Conservation (phyloP, 1,140 invertebrate genomes). For the Rhyzopertha dominica region DNA sequence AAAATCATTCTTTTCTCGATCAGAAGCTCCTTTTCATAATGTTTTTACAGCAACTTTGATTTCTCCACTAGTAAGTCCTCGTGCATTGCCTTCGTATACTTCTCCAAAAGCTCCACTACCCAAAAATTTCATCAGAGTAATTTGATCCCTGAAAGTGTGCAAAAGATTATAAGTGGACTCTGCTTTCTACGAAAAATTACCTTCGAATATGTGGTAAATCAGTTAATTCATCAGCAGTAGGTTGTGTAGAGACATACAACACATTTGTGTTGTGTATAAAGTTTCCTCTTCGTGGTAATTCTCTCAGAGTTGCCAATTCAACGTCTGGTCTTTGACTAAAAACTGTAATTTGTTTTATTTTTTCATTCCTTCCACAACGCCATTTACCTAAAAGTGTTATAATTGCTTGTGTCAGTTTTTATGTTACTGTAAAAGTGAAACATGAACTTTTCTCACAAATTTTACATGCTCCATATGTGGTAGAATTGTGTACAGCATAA, state of each 20-base stretch:
- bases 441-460: too few species aligned
- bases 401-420: too few species aligned
- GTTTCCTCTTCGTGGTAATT: constrained; percentile 66
- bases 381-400: constrained; percentile 36
- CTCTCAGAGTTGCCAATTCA: constrained; percentile 81
- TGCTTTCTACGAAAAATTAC: constrained; percentile 29
- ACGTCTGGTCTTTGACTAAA: constrained; percentile 62
- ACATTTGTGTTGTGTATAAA: constrained; percentile 77
- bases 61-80: constrained; percentile 54
- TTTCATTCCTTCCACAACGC: constrained; percentile 52
- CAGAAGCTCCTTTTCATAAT: constrained; percentile 84
- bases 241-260: constrained; percentile 59
- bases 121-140: constrained; percentile 81
- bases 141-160: constrained; percentile 49
- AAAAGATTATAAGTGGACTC: background rate
- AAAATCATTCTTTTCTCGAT: constrained; percentile 88
- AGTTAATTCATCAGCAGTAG: constrained; percentile 59
- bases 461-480: too few species aligned
- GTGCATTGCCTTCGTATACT: constrained; percentile 85
- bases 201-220: constrained; percentile 77
- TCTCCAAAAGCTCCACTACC: constrained; percentile 97
- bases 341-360: constrained; percentile 42
- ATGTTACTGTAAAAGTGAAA: too few species aligned
- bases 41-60: constrained; percentile 86
- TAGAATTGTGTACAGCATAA: too few species aligned